Base-by-base conservation (phyloP, 2,888 invertebrate genomes). In the Drosophila prostipennis region DNA sequence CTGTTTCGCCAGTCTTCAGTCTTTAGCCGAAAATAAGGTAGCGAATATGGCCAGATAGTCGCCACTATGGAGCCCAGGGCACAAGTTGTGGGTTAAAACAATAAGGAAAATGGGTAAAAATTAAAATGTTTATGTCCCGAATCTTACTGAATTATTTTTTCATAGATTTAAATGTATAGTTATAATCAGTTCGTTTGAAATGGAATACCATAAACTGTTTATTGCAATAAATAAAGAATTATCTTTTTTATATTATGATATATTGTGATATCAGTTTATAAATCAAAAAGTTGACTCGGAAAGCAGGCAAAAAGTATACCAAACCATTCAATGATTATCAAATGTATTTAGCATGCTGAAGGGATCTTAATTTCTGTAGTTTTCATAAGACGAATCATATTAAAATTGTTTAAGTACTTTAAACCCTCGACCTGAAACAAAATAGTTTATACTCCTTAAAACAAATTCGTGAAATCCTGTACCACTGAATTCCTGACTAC, bases 31-130 rank as follows among this genome's bases (percentile, higher is more conserved):
- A 36, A 46, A 39, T 56, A 56, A 37, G 54, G 42, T 52, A 54
- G 48, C 73, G 58, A 64, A 56, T 46, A 13, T 45, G 43, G 48
- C 46, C 55, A 45, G 39, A 48, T 55, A 59, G 32, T 63, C 43
- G 45, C 1, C 26, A 79, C 79, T 81, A 43, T 54, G 43, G 67
- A 13, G 55, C 57, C 55, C 72, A 75, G 68, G 46, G 14, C 39
- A 39, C 19, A 54, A 48, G 55, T 36, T 39, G 16, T 19, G n/a
- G 10, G 8, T 13, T 2, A 13, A 36, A 48, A 16, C 14, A 19
- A 39, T 29, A 34, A 29, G 29, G 6, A 29, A 6, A 29, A 29
- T 29, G 10, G 3, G 32, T 34, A 34, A 10, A 49, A 29, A 39
- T 11, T 13, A 11, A n/a, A 8, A 8, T 16, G 16, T 16, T 40